Evolutionary conservation across 2,113 vertebrate species (phyloP).

Genomic region (Melanerpes formicivorus): DNA sequence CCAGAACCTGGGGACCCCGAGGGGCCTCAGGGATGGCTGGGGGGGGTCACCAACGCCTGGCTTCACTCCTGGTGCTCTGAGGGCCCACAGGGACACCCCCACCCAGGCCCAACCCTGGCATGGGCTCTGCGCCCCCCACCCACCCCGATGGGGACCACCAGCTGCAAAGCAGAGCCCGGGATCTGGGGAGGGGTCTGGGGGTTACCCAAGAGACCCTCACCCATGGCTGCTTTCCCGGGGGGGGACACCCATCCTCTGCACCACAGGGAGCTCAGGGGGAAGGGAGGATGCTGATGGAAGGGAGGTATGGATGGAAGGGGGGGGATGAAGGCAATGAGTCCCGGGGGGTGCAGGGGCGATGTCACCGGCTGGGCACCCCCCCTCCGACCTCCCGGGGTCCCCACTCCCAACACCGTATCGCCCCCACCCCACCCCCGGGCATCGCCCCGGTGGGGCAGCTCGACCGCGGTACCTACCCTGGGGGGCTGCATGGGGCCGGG

Average conservation of each 20-base stretch:
- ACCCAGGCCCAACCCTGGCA: background rate
- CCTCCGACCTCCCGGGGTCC: background rate
- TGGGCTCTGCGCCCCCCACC: background rate
- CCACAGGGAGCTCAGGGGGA: background rate
- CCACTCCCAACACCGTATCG: no score
- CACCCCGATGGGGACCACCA: background rate
- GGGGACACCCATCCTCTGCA: background rate
- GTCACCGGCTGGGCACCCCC: background rate
- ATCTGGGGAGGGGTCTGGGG: background rate
- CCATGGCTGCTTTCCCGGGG: background rate
- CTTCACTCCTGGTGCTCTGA: background rate
- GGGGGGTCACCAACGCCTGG: background rate
- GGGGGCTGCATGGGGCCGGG: background rate
- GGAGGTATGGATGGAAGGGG: background rate
- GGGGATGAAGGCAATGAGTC: background rate
- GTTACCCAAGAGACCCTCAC: background rate
- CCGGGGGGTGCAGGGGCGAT: background rate
- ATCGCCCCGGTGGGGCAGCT: background rate
- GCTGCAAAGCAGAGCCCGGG: no score
- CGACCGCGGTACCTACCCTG: background rate
- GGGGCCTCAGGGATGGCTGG: fast-evolving
- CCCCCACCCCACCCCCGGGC: background rate
- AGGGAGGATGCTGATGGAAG: background rate
- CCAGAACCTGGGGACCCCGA: background rate
- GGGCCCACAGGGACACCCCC: background rate